Base-by-base conservation (phyloP, 2,888 invertebrate genomes). In the Cheilosia soror region DNA sequence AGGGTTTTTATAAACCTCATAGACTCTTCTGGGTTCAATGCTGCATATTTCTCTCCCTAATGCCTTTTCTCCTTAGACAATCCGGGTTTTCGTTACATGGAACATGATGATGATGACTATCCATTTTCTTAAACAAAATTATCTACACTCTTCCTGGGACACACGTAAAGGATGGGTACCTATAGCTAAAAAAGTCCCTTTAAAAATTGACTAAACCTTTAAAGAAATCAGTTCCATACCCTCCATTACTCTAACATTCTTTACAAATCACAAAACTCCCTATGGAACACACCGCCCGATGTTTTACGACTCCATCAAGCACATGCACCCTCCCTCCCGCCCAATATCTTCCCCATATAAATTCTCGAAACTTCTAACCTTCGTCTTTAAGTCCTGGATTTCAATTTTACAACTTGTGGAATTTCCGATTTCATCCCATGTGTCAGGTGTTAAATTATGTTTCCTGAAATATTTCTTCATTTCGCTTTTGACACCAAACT, bases 401-500 rank as follows among this genome's bases (percentile, higher is more conserved):
- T 44, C n/a, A 44, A 44, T 44, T 63, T 63, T 62, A 49, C 42
- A 65, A 55, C 65, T 57, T 75, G 31, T 47, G 75, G 66, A 68
- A 69, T 75, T 73, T 47, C 29, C 62, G 33, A 65, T 82, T 58
- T 29, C 44, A 73, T 68, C 49, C 53, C 49, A 62, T 72, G 66
- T 60, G 76, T 58, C 65, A 79, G 69, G 73, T 78, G 68, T 79
- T 33, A 49, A 80, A 71, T 62, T 65, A 80, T 76, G 75, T 62
- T 80, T 71, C 71, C 75, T 76, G 42, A 80, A 79, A 80, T 71
- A 76, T 80, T 73, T 76, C 75, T 80, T 76, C 47, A 80, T 80
- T 80, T 72, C 44, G 53, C 60, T 58, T 75, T 65, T 75, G 84
- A 73, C 69, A 83, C 57, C 68, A 6, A 11, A 11, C 33, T 3